phyloP scores from a whole-genome alignment of 2,113 vertebrate genomes.

The Boleophthalmus pectinirostris region DNA sequence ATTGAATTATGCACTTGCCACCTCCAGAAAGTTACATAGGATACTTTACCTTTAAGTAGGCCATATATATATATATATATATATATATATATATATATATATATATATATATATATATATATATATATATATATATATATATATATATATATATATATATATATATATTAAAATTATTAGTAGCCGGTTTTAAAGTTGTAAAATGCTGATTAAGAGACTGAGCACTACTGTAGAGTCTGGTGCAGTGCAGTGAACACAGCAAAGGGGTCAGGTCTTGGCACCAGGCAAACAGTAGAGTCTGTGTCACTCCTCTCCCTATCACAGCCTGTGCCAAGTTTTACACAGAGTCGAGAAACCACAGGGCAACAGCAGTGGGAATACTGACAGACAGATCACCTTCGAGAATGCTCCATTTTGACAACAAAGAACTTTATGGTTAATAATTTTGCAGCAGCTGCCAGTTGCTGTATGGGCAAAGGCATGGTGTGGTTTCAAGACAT shows the following conservation, averaged over 20 bases:
- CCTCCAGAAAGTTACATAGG: too few species aligned
- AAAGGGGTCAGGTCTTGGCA: conserved; percentile 45
- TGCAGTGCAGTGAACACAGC: conserved; percentile 28
- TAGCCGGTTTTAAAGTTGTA: not conserved
- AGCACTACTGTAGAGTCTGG: conserved; percentile 24
- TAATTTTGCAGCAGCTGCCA: conserved; percentile 56
- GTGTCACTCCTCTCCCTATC: conserved; percentile 39
- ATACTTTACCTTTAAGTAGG: too few species aligned
- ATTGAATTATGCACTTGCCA: too few species aligned
- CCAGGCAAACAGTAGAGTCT: conserved; percentile 49
- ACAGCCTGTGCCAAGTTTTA: conserved; percentile 52
- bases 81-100: too few species aligned
- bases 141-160: too few species aligned
- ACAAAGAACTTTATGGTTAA: conserved; percentile 27
- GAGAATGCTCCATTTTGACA: conserved; percentile 33
- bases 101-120: too few species aligned
- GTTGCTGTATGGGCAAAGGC: conserved; percentile 34
- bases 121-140: too few species aligned
- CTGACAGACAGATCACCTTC: conserved; percentile 32
- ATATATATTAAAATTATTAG: too few species aligned
- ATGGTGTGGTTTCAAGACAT: conserved; percentile 40
- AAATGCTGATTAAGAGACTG: conserved; percentile 3
- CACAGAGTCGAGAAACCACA: conserved; percentile 49
- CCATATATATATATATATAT: too few species aligned
- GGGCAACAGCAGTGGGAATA: conserved; percentile 43